Base-by-base conservation (phyloP, 2,797 vertebrate species). In the Poecilia velifera region DNA sequence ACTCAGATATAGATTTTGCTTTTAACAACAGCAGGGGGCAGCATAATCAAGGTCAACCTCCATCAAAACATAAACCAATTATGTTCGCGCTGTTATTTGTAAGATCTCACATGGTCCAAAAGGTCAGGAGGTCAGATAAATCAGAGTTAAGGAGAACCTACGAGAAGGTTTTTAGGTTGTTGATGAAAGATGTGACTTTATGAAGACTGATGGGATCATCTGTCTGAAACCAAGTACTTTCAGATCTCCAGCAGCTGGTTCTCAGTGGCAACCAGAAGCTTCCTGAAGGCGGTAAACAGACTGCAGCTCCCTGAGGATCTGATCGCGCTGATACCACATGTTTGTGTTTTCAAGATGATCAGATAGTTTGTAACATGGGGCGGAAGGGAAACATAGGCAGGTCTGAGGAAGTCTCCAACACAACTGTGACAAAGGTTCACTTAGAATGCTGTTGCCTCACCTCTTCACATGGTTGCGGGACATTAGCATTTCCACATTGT, bases 231-330 rank as follows among this genome's bases (percentile, higher is more conserved):
- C 22, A 2, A 16, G 12, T 16, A 34, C n/a, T 62, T 70, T 16
- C 18, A 22, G 18, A 49, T 53, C 31, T 73, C 41, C 43, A 47
- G 59, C 18, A 49, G 57, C 57, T 28, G 73, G 25, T 31, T 49
- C 51, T 20, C 20, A 13, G 28, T 31, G 57, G 20, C 53, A 43
- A 55, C 71, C 57, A 36, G 45, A 22, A 31, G 64, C n/a, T 78
- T 82, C 18, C 72, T 59, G 76, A 43, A 49, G 4, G 25, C 9
- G 28, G 64, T 16, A 36, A 43, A 39, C 25, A 51, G 22, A 3
- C 25, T 41, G 39, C 47, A 57, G 62, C 76, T 82, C 51, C 64
- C 76, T 9, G 64, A n/a, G 51, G 81, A 53, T 64, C 72, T 82
- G 76, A 75, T 55, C 10, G 0, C 22, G 2, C 18, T 71, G 43